phyloP scores from a whole-genome alignment of 2,797 vertebrate species.

The Sylvilagus floridanus region DNA sequence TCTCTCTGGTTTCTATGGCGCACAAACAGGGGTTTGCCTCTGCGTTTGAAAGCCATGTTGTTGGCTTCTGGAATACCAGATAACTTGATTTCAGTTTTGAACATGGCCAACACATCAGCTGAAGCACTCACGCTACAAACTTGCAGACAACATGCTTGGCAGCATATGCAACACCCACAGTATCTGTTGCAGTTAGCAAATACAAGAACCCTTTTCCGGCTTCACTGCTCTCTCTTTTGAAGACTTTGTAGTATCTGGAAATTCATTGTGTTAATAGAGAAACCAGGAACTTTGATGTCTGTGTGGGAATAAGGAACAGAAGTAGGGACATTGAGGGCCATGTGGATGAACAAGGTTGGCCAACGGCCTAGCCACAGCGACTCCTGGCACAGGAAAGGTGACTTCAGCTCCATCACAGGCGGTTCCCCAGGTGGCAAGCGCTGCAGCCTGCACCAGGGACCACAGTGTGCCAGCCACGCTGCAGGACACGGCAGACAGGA shows the following conservation, averaged over 20 bases:
- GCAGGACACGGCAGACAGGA: too few species aligned
- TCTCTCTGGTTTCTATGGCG: slow-evolving; percentile 94
- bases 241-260: slow-evolving; percentile 88
- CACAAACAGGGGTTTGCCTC: slow-evolving; percentile 95
- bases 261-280: slow-evolving; percentile 91
- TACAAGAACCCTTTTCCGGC: slow-evolving; percentile 92
- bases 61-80: slow-evolving; percentile 95
- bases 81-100: slow-evolving; percentile 94
- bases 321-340: slow-evolving; percentile 80
- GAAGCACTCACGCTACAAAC: slow-evolving; percentile 96
- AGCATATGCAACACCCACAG: slow-evolving; percentile 89
- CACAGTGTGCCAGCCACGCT: too few species aligned
- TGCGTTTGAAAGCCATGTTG: slow-evolving; percentile 96
- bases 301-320: slow-evolving; percentile 92
- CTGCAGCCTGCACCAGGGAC: too few species aligned
- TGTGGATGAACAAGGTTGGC: too few species aligned
- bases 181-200: slow-evolving; percentile 90
- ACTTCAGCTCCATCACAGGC: too few species aligned
- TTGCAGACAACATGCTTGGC: slow-evolving; percentile 93
- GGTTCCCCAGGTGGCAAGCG: too few species aligned
- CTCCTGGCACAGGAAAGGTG: too few species aligned
- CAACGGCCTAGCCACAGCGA: too few species aligned
- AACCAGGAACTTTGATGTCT: slow-evolving; percentile 92
- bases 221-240: slow-evolving; percentile 92
- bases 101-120: slow-evolving; percentile 94